Evolutionary conservation across 2,113 vertebrate genomes (phyloP), one percentile per base, ranked within the genome.

Genomic region (Mastomys coucha): DNA sequence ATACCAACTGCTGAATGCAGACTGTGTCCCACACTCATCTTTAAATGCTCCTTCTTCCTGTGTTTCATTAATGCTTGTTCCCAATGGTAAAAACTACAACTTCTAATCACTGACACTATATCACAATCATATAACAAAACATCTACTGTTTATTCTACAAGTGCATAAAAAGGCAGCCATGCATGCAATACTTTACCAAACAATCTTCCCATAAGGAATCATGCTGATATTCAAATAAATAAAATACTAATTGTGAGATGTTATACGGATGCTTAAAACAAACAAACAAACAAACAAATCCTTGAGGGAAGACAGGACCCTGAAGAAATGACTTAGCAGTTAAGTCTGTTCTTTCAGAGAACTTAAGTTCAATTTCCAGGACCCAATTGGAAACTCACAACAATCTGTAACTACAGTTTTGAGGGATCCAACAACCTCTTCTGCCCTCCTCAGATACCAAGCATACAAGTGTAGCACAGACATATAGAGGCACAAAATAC

Each of bases 51-150:
- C 58, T 60, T 82, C 36, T 82, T 24, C 33, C 24, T 13, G 20
- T 19, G 80, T 33, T 92, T 24, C 31, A 39, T 60, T 51, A 87
- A 85, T 39, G 20, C 28, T 63, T 69, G 81, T 65, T 91, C 80
- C 72, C 75, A 87, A 53, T 39, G 65, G 77, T 33, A 87, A 53
- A 72, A 28, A 84, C 78, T 9, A 89, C 31, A 91, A 60, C 33
- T 75, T 96, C 53, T 2, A 65, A 69, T 13, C 58, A 60, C 17
- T 53, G 65, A 20, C 24, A 36, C 9, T 78, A 2, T 31, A 80
- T 65, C 81, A 92, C 13, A 78, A 53, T 87, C 2, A 82, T 19
- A 39, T 88, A 84, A 88, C 22, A 94, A 95, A 92, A 90, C 28
- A 67, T 49, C 49, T 33, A 33, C 56, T 49, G 39, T 2, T 80